Base-by-base conservation (phyloP, 2,888 invertebrate genomes). In the Nasonia oneida region DNA sequence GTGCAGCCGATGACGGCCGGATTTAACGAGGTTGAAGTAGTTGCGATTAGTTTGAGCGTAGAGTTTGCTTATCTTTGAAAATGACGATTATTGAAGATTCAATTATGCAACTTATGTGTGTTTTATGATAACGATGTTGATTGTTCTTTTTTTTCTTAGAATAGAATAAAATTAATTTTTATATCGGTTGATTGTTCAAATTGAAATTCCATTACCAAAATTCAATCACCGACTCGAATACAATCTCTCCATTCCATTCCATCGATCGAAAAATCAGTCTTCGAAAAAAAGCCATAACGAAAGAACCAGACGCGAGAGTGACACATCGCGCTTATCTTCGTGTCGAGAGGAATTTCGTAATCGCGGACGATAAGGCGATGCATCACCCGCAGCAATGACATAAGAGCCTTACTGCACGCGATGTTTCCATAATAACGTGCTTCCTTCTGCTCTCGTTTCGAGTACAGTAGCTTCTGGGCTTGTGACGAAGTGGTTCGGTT, bases 331-430 rank as follows among this genome's bases (percentile, higher is more conserved):
- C 42, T 37, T 10, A 18, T 33, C 67, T 71, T 15, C 37, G 29
- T 12, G 39, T 14, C 39, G 53, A 33, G 53, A 29, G 57, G 47
- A 67, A 78, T 83, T 83, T 83, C 71, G 77, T 83, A 78, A 83
- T 77, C 70, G n/a, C 39, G 29, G 23, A 70, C 37, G 77, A 77
- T 83, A 83, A 83, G 77, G n/a, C 71, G 71, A 78, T 83, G 71
- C 57, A 83, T 78, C 67, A 76, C 2, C 6, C 23, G 5, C 42
- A 12, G 15, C 15, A 70, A 70, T 70, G 79, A 79, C 70, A 79
- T 70, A 70, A 79, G 79, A 67, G 47, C 67, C 12, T 6, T 37
- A n/a, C 14, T 42, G 29, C 74, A 6, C 47, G 47, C 29, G 71
- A 71, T 23, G 23, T 71, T 53, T 80, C 70, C 71, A 37, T 53